phyloP scores from a whole-genome alignment of 2,888 invertebrate genomes.

The Rhaphigaster nebulosa region DNA sequence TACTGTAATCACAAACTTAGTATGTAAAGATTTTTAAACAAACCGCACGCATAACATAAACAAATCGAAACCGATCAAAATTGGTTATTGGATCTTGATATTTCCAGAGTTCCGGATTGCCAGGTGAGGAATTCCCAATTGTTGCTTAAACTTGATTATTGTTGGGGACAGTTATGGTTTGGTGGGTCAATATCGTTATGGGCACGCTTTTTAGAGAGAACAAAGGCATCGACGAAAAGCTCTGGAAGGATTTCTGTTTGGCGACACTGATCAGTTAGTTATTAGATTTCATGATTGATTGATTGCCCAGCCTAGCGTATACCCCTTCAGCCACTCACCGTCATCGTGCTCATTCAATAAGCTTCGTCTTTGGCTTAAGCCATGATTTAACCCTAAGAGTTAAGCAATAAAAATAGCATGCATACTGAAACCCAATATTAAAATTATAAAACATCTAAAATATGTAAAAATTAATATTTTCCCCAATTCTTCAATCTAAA shows the following conservation, averaged over 20 bases:
- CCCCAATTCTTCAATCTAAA: too few species aligned
- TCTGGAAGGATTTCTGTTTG: background rate
- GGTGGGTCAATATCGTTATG: background rate
- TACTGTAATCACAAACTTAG: too few species aligned
- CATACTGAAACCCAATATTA: too few species aligned
- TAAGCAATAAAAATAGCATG: background rate
- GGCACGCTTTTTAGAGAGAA: background rate
- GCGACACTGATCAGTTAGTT: conserved; percentile 6
- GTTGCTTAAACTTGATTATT: background rate
- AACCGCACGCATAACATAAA: too few species aligned
- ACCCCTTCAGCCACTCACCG: background rate
- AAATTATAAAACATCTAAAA: too few species aligned
- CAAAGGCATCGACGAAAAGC: background rate
- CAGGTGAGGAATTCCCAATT: background rate
- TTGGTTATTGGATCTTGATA: background rate
- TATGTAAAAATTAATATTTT: too few species aligned
- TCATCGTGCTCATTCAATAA: background rate
- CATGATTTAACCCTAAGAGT: background rate
- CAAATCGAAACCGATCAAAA: background rate
- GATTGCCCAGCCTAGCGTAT: conserved; percentile 11
- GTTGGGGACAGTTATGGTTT: background rate
- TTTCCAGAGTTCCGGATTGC: background rate
- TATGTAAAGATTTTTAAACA: too few species aligned
- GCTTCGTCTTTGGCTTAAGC: background rate
- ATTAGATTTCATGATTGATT: conserved; percentile 46